Percentiles rank a stretch among this genome's conserved stretches.
Evolutionary conservation across 2,888 invertebrate species (phyloP).

Genomic region (Microdon myrmicae): DNA sequence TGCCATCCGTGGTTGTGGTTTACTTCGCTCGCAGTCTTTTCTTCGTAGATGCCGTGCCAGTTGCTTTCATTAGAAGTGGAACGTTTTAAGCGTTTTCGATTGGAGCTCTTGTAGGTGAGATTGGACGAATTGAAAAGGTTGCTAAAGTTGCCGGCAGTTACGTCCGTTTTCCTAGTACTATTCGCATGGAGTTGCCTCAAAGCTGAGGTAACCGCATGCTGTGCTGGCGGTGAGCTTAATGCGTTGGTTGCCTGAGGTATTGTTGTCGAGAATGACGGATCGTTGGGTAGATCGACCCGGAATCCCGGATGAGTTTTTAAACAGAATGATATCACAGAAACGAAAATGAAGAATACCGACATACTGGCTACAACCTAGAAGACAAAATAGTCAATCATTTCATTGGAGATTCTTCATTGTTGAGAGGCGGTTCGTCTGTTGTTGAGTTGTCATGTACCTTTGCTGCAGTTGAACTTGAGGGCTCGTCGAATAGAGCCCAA

Average conservation of each 20-base stretch:
- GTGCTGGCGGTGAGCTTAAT: conserved; percentile 54
- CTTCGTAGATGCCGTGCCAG: conserved; percentile 57
- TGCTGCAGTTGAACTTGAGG: conserved; percentile 90
- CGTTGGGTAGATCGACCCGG: conserved; percentile 70
- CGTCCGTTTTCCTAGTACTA: conserved; percentile 58
- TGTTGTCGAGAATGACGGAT: conserved; percentile 39
- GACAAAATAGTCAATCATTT: background rate
- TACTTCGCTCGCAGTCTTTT: conserved; percentile 57
- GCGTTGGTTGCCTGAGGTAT: conserved; percentile 56
- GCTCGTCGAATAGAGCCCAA: conserved; percentile 97
- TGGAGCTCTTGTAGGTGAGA: conserved; percentile 45
- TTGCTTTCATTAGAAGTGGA: conserved; percentile 56
- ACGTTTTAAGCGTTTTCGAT: conserved; percentile 59
- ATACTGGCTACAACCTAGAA: conserved; percentile 87
- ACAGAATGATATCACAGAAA: conserved; percentile 95
- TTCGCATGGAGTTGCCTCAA: conserved; percentile 1
- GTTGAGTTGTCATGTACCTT: too few species aligned
- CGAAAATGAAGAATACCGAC: conserved; percentile 96
- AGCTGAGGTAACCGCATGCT: conserved; percentile 44
- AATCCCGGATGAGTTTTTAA: conserved; percentile 94
- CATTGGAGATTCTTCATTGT: too few species aligned
- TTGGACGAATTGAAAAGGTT: conserved; percentile 40
- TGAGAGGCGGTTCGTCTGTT: too few species aligned
- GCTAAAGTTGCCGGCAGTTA: conserved; percentile 56
- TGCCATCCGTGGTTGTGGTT: conserved; percentile 66